Conservation (phyloP, 2,113 vertebrate species). For the Crocuta crocuta region DNA sequence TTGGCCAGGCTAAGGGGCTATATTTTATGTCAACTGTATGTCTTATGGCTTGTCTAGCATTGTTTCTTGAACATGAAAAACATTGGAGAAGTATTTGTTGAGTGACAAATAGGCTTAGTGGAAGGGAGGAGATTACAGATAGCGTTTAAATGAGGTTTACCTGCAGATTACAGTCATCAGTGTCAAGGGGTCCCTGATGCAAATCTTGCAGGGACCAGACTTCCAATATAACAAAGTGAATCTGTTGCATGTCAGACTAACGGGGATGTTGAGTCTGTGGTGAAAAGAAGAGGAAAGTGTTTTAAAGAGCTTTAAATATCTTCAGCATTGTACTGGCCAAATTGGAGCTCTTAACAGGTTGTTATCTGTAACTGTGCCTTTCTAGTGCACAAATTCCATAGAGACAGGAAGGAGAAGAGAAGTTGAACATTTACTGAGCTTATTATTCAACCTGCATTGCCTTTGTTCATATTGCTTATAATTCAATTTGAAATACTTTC, state of each 20-base stretch:
- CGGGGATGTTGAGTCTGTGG: background rate
- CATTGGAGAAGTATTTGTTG: background rate
- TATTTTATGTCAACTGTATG: background rate
- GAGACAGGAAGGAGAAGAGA: background rate
- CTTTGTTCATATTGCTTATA: conserved; percentile 23
- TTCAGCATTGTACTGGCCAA: background rate
- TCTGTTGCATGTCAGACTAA: background rate
- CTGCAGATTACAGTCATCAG: background rate
- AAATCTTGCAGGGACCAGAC: background rate
- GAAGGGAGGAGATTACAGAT: background rate
- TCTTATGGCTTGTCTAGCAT: background rate
- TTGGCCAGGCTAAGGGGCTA: background rate
- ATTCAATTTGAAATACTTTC: background rate
- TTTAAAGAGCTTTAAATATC: background rate
- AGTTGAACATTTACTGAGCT: background rate
- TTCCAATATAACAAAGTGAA: background rate
- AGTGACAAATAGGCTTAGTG: background rate
- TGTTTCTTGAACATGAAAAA: conserved; percentile 2
- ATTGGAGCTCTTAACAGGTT: background rate
- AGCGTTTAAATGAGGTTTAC: background rate
- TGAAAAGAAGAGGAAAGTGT: background rate
- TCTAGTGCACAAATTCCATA: background rate
- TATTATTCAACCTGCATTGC: background rate
- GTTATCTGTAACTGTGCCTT: background rate
- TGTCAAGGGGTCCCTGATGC: background rate